phyloP scores from a whole-genome alignment of 2,797 vertebrate genomes.

The Pantherophis vulpinus region DNA sequence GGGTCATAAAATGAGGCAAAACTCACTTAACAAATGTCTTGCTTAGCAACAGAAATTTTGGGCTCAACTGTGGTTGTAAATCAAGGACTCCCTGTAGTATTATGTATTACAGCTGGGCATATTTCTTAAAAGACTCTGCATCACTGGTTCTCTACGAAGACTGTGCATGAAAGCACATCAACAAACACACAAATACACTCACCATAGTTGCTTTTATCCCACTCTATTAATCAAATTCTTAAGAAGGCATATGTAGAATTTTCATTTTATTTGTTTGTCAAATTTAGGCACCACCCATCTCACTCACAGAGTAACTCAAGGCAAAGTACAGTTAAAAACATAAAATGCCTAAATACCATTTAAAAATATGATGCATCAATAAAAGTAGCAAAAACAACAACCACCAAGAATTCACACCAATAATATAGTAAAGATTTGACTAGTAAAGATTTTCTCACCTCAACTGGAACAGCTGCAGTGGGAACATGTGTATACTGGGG shows the following conservation, averaged over 20 bases:
- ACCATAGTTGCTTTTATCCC: background rate
- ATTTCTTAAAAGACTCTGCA: background rate
- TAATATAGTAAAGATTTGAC: background rate
- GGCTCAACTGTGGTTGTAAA: background rate
- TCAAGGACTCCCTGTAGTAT: background rate
- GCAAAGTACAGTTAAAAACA: background rate
- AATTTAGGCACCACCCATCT: background rate
- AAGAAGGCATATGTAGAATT: background rate
- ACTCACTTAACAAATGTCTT: background rate
- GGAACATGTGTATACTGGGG: conserved; percentile 94
- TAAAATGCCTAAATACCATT: background rate
- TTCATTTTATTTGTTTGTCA: background rate
- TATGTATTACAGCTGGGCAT: background rate
- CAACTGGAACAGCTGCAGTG: conserved; percentile 84
- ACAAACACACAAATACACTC: background rate
- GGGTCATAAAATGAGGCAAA: background rate
- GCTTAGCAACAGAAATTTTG: background rate
- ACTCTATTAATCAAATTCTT: background rate
- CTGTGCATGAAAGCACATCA: background rate
- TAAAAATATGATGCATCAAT: background rate
- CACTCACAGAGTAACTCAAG: background rate
- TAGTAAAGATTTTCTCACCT: conserved; percentile 76
- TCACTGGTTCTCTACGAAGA: background rate
- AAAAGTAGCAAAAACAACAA: conserved; percentile 1
- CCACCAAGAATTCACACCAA: background rate